phyloP scores from a whole-genome alignment of 1,140 invertebrate species.

The Apis cerana region DNA sequence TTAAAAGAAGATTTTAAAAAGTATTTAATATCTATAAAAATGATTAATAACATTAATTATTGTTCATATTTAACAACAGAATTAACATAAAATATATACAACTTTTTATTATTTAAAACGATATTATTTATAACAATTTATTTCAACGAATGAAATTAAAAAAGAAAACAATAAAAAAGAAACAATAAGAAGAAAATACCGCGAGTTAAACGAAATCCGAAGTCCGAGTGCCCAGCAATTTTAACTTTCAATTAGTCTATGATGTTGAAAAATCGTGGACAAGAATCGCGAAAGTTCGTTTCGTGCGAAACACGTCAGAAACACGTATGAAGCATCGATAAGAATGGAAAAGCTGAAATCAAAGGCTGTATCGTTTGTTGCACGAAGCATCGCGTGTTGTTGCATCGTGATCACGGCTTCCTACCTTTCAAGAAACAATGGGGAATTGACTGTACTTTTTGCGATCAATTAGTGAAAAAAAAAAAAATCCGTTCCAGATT shows the following conservation, averaged over 20 bases:
- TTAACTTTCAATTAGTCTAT: conserved; percentile 31
- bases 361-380: conserved; percentile 38
- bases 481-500: not conserved
- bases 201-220: not conserved
- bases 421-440: conserved; percentile 21
- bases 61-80: no score
- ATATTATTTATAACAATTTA: no score
- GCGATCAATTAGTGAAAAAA: conserved; percentile 40
- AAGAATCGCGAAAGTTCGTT: conserved; percentile 35
- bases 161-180: no score
- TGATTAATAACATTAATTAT: no score
- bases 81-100: no score
- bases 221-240: not conserved
- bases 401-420: conserved; percentile 46
- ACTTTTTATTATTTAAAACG: no score
- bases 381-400: conserved; percentile 56
- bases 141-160: no score
- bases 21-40: no score
- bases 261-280: conserved; percentile 14
- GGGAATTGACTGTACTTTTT: conserved; percentile 39
- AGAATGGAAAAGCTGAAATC: conserved; percentile 40
- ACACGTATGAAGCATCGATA: conserved; percentile 45
- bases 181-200: no score
- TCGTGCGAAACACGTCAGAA: conserved; percentile 39
- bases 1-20: no score